Evolutionary conservation across 2,888 invertebrate genomes (phyloP).

Genomic region (Brenthis ino): DNA sequence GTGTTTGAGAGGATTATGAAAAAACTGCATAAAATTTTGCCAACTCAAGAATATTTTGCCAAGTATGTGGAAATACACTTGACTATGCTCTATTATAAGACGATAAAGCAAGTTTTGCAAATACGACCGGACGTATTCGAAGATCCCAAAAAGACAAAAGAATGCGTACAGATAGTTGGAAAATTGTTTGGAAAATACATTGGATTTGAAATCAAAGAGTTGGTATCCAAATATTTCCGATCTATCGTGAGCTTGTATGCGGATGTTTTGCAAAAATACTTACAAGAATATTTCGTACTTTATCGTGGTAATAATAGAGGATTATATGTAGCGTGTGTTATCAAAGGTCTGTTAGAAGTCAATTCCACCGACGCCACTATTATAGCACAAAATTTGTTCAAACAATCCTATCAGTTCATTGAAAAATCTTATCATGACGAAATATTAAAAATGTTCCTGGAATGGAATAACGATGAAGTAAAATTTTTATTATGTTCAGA

Average conservation of each 20-base stretch:
- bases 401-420: conserved; percentile 16
- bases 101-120: conserved; percentile 51
- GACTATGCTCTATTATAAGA: conserved; percentile 58
- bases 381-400: conserved; percentile 40
- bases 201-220: conserved; percentile 49
- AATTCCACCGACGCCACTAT: conserved; percentile 37
- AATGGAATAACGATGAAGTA: conserved; percentile 37
- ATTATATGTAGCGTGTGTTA: conserved; percentile 34
- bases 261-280: conserved; percentile 42
- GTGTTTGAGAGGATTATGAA: conserved; percentile 50
- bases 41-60: conserved; percentile 51
- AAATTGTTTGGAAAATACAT: conserved; percentile 53
- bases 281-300: conserved; percentile 39
- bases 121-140: conserved; percentile 50
- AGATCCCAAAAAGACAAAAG: conserved; percentile 42
- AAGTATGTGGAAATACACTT: conserved; percentile 52
- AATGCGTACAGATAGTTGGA: conserved; percentile 53
- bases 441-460: conserved; percentile 36
- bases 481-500: conserved; percentile 40
- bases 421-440: conserved; percentile 26
- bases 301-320: conserved; percentile 13
- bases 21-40: conserved; percentile 50
- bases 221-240: conserved; percentile 51
- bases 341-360: conserved; percentile 41
- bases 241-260: conserved; percentile 53